Base-by-base conservation (phyloP, 2,888 invertebrate genomes). In the Scaptomyza flava region DNA sequence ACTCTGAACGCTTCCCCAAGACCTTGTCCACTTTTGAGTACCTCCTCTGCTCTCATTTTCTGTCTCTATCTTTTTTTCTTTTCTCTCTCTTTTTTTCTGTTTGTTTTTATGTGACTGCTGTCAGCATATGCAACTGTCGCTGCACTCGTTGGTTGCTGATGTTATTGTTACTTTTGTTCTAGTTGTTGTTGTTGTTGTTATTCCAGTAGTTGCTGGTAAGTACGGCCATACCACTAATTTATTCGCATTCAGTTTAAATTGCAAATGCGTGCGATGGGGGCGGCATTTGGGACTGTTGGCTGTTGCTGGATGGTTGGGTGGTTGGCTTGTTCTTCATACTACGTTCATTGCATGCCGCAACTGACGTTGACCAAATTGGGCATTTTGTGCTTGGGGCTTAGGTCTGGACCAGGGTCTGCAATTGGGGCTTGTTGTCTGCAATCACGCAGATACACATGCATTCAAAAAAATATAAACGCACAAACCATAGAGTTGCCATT, bases 171-270 rank as follows among this genome's bases (percentile, higher is more conserved):
- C 14, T 52, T 53, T 38, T 59, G 27, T 5, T 27, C 4, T 27
- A 3, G 48, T 12, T 20, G 23, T 43, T 23, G 41, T 3, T 11
- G 20, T 20, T 23, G 43, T 23, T 51, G 46, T 9, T 66, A 31
- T 42, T 31, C 1, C 27, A 43, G 54, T 52, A 31, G 59, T 51
- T 68, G 58, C 52, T 66, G 71, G 45, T 53, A 53, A 73, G 68
- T 72, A 67, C 60, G 53, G 71, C 67, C 72, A 73, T 73, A 54
- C 83, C 80, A 82, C 86, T 81, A 86, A 81, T 85, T 86, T 86
- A 81, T 81, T 79, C 86, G 86, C 69, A 85, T 85, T 72, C 81
- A 77, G 86, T 81, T 81, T 79, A 85, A 81, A 81, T 81, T 85
- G 81, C 82, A 81, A 85, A 85, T 81, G 80, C 77, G 70, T 79